These are phyloP conservation scores for Bolinopsis microptera DNA, from an alignment of 37 sponge, comb jelly and placozoan species.

Conservation along the genomic window DNA sequence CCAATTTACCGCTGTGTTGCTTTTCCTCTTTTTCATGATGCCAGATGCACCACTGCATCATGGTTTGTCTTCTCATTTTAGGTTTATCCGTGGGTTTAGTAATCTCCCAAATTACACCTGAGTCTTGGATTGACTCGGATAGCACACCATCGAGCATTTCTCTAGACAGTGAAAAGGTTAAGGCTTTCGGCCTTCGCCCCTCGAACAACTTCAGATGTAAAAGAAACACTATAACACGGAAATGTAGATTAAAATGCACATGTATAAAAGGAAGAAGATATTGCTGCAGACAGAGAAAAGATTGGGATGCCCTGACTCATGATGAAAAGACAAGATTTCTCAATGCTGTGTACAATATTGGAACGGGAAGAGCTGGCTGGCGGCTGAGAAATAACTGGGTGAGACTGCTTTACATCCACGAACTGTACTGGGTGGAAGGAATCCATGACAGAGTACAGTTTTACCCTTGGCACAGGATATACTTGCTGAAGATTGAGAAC, in stretches of 20 bases:
- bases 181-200: background rate
- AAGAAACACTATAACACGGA: background rate
- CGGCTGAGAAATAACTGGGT: background rate
- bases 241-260: background rate
- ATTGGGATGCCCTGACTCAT: constrained; percentile 21
- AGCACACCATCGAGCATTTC: background rate
- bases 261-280: background rate
- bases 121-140: background rate
- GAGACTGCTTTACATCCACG: constrained; percentile 17
- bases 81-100: background rate
- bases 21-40: too few relatives aligned
- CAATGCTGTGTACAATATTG: background rate
- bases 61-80: too few relatives aligned
- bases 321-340: background rate
- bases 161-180: background rate
- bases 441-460: constrained; percentile 2
- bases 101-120: background rate
- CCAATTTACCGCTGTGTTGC: too few relatives aligned
- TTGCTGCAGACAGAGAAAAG: constrained; percentile 46
- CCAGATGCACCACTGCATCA: too few relatives aligned
- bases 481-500: constrained; percentile 32
- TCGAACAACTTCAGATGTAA: background rate
- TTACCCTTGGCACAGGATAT: constrained; percentile 49
- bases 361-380: background rate
- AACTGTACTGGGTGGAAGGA: background rate